These are phyloP conservation scores for Biston betularia DNA, from an alignment of 2,888 invertebrate genomes.

Conservation along the genomic window DNA sequence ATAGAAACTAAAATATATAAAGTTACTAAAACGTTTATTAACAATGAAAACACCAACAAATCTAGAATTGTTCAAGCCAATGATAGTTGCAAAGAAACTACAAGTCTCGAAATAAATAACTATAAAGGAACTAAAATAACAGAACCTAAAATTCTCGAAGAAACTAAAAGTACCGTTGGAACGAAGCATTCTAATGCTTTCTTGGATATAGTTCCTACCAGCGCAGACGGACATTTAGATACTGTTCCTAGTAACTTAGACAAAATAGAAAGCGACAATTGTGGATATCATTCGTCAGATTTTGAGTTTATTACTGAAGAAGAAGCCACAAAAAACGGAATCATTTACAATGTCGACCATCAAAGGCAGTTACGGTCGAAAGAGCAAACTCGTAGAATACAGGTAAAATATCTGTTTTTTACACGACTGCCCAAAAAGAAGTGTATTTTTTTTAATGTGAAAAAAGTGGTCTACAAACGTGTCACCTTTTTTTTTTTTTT, in stretches of 20 bases:
- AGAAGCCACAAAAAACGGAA: conserved; percentile 59
- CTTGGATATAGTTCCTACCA: conserved; percentile 27
- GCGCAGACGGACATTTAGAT: conserved; percentile 23
- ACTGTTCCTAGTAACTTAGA: not conserved
- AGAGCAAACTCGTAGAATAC: not conserved
- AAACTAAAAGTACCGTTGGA: conserved; percentile 12
- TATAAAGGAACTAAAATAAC: not conserved
- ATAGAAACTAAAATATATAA: not conserved
- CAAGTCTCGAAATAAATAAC: not conserved
- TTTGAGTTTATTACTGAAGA: conserved; percentile 75
- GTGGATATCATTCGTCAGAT: conserved; percentile 70
- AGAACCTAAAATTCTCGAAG: not conserved
- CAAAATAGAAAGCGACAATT: conserved; percentile 28
- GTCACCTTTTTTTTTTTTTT: no score
- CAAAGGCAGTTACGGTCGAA: not conserved
- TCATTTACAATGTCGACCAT: conserved; percentile 44
- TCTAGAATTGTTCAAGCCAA: no score
- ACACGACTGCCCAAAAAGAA: no score
- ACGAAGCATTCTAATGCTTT: not conserved
- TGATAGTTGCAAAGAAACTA: not conserved
- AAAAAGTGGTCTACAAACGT: no score
- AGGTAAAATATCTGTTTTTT: no score
- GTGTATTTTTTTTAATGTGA: no score
- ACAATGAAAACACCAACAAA: not conserved
- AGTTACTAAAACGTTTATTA: not conserved